Conservation (phyloP, 1,140 invertebrate genomes). For the Daktulosphaira vitifoliae region DNA sequence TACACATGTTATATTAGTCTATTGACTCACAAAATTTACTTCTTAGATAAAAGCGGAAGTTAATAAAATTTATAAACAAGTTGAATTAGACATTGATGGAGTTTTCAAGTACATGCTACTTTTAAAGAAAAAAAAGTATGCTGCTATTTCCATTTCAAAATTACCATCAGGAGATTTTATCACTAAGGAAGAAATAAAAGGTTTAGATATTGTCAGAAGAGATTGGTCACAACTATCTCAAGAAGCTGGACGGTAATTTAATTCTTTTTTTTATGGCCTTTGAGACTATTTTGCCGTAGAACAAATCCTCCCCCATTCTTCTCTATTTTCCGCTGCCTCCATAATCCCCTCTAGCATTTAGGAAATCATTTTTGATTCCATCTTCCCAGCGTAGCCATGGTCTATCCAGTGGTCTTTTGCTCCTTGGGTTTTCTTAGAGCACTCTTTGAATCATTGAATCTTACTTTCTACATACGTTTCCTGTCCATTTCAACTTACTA, state of each 20-base stretch:
- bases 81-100: constrained; percentile 97
- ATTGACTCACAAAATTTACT: constrained; percentile 42
- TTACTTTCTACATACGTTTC: too few relatives aligned
- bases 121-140: constrained; percentile 99
- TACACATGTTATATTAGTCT: not conserved
- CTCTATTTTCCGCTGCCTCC: too few relatives aligned
- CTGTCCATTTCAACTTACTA: too few relatives aligned
- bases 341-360: too few relatives aligned
- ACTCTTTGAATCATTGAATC: too few relatives aligned
- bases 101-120: constrained; percentile 90
- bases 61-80: constrained; percentile 84
- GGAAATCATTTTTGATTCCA: too few relatives aligned
- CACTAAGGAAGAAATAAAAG: constrained; percentile 79
- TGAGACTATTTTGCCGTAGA: too few relatives aligned
- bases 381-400: too few relatives aligned
- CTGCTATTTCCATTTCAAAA: constrained; percentile 70
- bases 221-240: constrained; percentile 97
- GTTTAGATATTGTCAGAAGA: constrained; percentile 89
- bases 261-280: not conserved
- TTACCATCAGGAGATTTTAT: constrained; percentile 57
- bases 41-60: constrained; percentile 84
- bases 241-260: constrained; percentile 76
- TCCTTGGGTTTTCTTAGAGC: too few relatives aligned
- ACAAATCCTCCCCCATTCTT: too few relatives aligned
- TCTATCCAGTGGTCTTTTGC: too few relatives aligned